Evolutionary conservation across 2,888 invertebrate species (phyloP), one percentile per base, ranked within the genome.

Genomic region (Rosalia funebris): DNA sequence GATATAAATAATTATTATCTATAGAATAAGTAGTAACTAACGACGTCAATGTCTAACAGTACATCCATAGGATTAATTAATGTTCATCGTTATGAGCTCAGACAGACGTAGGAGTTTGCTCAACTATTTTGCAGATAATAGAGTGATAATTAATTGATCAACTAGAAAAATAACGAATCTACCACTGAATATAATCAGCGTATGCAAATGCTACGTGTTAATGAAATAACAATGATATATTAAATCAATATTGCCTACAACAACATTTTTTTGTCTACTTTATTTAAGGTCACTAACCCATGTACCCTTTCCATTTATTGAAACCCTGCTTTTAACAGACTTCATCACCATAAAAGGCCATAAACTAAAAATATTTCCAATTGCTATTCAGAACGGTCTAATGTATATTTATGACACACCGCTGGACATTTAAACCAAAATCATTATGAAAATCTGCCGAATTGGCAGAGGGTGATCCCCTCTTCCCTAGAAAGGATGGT

Each of bases 61-160:
- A n/a, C n/a, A n/a, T n/a, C n/a, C n/a, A n/a, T n/a, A n/a, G n/a
- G n/a, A n/a, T n/a, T n/a, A n/a, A n/a, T n/a, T n/a, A n/a, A n/a
- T n/a, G n/a, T n/a, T n/a, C n/a, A n/a, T n/a, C n/a, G n/a, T n/a
- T n/a, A n/a, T n/a, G n/a, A n/a, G n/a, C n/a, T n/a, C n/a, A n/a
- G n/a, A n/a, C n/a, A n/a, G n/a, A n/a, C n/a, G n/a, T n/a, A n/a
- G n/a, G n/a, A n/a, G n/a, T n/a, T n/a, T n/a, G n/a, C n/a, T n/a
- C n/a, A n/a, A n/a, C n/a, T n/a, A n/a, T 48, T 48, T 37, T 4
- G 2, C 11, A 17, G 11, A 34, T 34, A 48, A 48, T 48, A 12
- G n/a, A 19, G 48, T 37, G 48, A 36, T 48, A 48, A 48, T 48
- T 48, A 36, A 48, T 36, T 48, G 48, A 48, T 17, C 48, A 48